These are phyloP conservation scores for Protobothrops flavoviridis DNA, from an alignment of 2,113 vertebrate species.

Conservation along the genomic window DNA sequence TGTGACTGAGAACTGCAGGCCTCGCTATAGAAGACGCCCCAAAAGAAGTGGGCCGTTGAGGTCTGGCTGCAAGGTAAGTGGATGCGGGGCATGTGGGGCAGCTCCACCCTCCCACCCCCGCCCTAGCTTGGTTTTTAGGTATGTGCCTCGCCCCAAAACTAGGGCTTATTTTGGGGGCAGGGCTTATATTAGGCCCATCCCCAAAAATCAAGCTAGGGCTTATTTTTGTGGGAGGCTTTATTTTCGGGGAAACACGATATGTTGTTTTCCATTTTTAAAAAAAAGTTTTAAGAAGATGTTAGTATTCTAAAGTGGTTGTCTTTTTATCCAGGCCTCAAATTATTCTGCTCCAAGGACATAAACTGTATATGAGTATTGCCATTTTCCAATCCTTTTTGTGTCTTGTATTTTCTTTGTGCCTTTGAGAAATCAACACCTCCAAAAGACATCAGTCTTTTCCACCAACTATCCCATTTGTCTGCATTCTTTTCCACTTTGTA, in stretches of 20 bases:
- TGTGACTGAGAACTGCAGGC: no score
- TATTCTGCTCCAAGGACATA: background rate
- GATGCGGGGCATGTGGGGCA: no score
- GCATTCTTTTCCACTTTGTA: background rate
- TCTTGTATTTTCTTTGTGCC: background rate
- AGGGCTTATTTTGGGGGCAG: no score
- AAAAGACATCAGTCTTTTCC: background rate
- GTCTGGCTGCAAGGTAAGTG: no score
- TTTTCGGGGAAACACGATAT: background rate
- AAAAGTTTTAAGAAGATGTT: background rate
- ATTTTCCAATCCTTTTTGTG: slow-evolving; percentile 1
- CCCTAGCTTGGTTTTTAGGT: no score
- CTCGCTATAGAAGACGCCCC: no score
- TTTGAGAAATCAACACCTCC: background rate
- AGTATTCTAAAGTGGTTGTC: slow-evolving; percentile 6
- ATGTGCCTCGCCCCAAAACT: no score
- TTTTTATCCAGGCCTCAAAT: background rate
- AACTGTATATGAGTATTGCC: slow-evolving; percentile 8
- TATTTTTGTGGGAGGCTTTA: no score
- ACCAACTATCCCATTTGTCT: background rate
- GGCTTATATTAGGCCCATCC: no score
- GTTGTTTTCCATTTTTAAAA: background rate
- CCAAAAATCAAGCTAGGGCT: no score
- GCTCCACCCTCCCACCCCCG: no score
- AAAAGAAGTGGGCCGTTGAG: no score